These are phyloP conservation scores for Elmis aenea DNA, from an alignment of 2,888 invertebrate genomes.

Conservation along the genomic window DNA sequence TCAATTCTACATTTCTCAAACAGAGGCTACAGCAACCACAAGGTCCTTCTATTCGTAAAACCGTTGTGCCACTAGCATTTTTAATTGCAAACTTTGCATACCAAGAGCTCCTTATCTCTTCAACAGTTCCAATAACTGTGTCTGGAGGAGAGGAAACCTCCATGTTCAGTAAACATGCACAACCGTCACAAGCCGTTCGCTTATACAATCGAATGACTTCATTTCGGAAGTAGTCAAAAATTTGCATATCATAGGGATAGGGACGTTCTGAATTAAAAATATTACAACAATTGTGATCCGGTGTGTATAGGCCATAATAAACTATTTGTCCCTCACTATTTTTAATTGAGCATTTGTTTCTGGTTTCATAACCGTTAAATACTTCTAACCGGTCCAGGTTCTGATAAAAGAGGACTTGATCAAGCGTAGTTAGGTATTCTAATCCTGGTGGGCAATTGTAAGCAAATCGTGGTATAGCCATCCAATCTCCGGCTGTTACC, in stretches of 20 bases:
- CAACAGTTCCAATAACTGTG: constrained; percentile 63
- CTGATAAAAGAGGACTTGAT: constrained; percentile 68
- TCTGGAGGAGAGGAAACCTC: constrained; percentile 73
- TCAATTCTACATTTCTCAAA: constrained; percentile 79
- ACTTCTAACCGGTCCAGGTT: constrained; percentile 60
- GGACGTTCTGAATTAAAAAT: constrained; percentile 65
- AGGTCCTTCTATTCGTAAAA: constrained; percentile 77
- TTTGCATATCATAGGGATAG: constrained; percentile 77
- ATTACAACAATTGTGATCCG: constrained; percentile 73
- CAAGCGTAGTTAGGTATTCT: constrained; percentile 75
- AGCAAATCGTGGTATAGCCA: constrained; percentile 48
- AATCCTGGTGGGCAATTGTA: constrained; percentile 72
- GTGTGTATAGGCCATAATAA: constrained; percentile 72
- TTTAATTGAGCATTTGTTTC: constrained; percentile 75
- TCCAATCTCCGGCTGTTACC: constrained; percentile 11
- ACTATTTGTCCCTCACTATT: constrained; percentile 67
- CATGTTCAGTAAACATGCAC: constrained; percentile 69
- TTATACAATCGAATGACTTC: constrained; percentile 77
- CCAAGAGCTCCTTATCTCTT: constrained; percentile 73
- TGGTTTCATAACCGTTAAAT: constrained; percentile 72
- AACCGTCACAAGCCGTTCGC: constrained; percentile 66
- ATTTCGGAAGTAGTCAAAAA: constrained; percentile 67
- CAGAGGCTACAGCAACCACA: constrained; percentile 73
- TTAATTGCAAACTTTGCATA: constrained; percentile 69
- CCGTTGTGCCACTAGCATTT: constrained; percentile 67